A percentile compares a stretch with the other conserved stretches of the same genome.
These are phyloP conservation scores for Neomonachus schauinslandi DNA, from an alignment of 2,113 vertebrate species.

Conservation along the genomic window DNA sequence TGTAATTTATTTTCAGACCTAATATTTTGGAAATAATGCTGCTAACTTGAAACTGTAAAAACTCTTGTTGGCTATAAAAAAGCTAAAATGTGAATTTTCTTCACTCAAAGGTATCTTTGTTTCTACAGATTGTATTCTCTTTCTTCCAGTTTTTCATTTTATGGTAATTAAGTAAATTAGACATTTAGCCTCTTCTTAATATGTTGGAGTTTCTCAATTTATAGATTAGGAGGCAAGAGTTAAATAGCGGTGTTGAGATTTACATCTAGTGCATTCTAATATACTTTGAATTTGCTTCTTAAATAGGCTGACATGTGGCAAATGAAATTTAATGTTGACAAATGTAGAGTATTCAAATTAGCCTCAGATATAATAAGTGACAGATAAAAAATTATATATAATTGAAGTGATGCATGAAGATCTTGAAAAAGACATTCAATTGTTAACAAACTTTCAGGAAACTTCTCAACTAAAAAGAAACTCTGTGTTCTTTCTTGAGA, in stretches of 20 bases:
- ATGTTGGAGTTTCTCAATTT: not conserved
- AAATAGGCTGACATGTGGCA: conserved; percentile 66
- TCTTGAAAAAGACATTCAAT: conserved; percentile 55
- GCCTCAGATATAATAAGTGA: conserved; percentile 58
- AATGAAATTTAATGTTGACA: conserved; percentile 76
- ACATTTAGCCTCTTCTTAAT: not conserved
- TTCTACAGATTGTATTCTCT: not conserved
- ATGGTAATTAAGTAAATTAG: not conserved
- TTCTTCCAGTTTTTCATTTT: not conserved
- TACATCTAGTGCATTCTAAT: conserved; percentile 13
- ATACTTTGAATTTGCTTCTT: conserved; percentile 23
- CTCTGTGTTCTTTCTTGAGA: not conserved
- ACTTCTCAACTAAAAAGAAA: not conserved
- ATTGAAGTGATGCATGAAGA: conserved; percentile 53
- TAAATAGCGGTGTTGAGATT: conserved; percentile 1
- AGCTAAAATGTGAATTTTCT: not conserved
- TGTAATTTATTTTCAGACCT: not conserved
- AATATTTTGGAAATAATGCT: not conserved
- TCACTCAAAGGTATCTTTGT: not conserved
- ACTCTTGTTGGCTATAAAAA: not conserved
- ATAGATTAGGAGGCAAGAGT: not conserved
- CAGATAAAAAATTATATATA: conserved; percentile 61
- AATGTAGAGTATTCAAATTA: conserved; percentile 60
- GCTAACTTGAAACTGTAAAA: not conserved
- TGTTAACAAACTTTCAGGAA: conserved; percentile 40